Percentiles rank a stretch among this genome's conserved stretches.
phyloP scores from a whole-genome alignment of 2,888 invertebrate species.

The Archips crataeganus region DNA sequence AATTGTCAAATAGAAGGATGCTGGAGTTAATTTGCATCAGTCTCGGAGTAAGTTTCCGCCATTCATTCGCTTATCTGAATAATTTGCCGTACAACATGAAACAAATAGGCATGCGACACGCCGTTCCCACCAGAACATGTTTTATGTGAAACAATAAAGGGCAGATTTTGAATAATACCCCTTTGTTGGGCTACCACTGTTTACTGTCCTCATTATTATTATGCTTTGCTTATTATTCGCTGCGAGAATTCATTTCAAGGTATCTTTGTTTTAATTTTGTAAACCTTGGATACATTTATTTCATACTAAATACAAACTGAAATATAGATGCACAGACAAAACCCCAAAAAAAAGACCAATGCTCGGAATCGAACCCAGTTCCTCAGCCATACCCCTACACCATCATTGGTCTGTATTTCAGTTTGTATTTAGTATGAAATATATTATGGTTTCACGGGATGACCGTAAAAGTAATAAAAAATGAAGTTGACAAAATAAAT shows the following conservation, averaged over 20 bases:
- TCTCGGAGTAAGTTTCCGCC: conserved; percentile 76
- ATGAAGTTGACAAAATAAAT: too few relatives aligned
- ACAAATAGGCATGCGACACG: conserved; percentile 75
- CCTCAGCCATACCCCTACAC: too few relatives aligned
- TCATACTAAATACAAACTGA: too few relatives aligned
- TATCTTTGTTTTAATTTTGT: background rate
- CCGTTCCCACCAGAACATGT: conserved; percentile 76
- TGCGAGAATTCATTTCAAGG: conserved; percentile 46
- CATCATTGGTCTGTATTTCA: too few relatives aligned
- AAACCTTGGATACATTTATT: background rate
- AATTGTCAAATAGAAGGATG: conserved; percentile 71
- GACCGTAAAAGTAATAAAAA: too few relatives aligned
- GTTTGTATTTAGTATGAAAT: too few relatives aligned
- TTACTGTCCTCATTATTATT: conserved; percentile 70
- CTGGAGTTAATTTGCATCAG: conserved; percentile 79
- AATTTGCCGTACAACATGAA: conserved; percentile 79
- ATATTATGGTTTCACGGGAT: too few relatives aligned
- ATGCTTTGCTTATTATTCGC: conserved; percentile 53
- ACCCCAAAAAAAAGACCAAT: too few relatives aligned
- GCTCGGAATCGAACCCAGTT: too few relatives aligned
- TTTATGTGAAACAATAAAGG: conserved; percentile 79
- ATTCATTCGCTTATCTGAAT: conserved; percentile 83
- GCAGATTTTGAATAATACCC: conserved; percentile 78
- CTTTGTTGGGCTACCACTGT: conserved; percentile 68
- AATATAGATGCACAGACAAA: too few relatives aligned